phyloP scores from a whole-genome alignment of 2,888 invertebrate genomes.

The Epirrhoe alternata region DNA sequence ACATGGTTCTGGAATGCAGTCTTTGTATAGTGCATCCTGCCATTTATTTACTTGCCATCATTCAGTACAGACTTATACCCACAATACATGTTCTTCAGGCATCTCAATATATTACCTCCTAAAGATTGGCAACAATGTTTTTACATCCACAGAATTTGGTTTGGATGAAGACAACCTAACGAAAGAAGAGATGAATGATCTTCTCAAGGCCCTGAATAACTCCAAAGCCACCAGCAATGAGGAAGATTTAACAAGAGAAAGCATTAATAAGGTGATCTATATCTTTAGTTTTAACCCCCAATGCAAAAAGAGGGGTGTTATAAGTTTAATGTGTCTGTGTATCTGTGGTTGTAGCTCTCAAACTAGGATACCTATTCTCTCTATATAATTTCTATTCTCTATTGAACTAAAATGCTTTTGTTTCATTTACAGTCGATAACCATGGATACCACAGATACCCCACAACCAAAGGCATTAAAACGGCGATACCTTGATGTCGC shows the following conservation, averaged over 20 bases:
- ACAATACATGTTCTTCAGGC: too few species aligned
- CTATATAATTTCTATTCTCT: not conserved
- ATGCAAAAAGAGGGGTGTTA: too few species aligned
- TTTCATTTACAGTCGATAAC: slow-evolving; percentile 13
- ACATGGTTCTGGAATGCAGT: too few species aligned
- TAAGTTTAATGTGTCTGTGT: too few species aligned
- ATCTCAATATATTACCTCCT: not conserved
- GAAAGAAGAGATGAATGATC: slow-evolving; percentile 79
- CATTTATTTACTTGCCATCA: too few species aligned
- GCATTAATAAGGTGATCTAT: slow-evolving; percentile 54
- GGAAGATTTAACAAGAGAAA: slow-evolving; percentile 62
- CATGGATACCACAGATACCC: slow-evolving; percentile 40
- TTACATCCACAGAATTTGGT: slow-evolving; percentile 68
- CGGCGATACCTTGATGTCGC: slow-evolving; percentile 71
- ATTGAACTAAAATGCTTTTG: not conserved
- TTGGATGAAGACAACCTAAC: slow-evolving; percentile 76
- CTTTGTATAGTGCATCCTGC: too few species aligned
- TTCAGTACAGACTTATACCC: too few species aligned
- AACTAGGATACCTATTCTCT: not conserved
- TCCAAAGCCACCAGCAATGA: slow-evolving; percentile 71
- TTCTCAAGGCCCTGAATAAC: slow-evolving; percentile 74
- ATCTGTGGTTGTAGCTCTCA: not conserved
- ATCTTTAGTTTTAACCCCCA: too few species aligned
- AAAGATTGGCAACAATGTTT: slow-evolving; percentile 2
- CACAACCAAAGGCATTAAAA: slow-evolving; percentile 64